These are phyloP conservation scores for Microtus montanus DNA, from an alignment of 2,113 vertebrate genomes.

Conservation along the genomic window DNA sequence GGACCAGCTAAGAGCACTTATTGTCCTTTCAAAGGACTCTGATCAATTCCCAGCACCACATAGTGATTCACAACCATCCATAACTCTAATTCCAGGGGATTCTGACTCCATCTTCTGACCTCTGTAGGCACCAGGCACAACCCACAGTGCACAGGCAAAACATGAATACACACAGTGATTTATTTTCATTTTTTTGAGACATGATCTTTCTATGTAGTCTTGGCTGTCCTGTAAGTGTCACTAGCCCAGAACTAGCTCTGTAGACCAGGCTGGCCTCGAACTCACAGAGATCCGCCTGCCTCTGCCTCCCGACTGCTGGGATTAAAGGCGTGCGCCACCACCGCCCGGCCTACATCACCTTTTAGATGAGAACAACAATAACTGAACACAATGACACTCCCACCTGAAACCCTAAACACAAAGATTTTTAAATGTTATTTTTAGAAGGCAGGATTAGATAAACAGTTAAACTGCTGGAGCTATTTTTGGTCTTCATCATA, in stretches of 20 bases:
- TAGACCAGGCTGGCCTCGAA: too few species aligned
- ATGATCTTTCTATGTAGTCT: not conserved
- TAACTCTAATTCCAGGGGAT: not conserved
- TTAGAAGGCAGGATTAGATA: constrained; percentile 29
- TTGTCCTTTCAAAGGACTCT: not conserved
- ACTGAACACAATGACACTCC: not conserved
- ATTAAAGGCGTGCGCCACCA: too few species aligned
- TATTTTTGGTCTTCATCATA: constrained; percentile 14
- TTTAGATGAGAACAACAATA: constrained; percentile 15
- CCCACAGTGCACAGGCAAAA: not conserved
- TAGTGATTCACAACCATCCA: not conserved
- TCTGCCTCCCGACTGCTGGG: too few species aligned
- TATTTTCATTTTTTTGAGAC: not conserved
- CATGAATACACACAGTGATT: not conserved
- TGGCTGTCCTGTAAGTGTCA: not conserved
- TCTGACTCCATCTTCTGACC: not conserved
- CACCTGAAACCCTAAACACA: not conserved
- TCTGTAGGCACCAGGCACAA: not conserved
- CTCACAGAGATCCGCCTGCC: too few species aligned
- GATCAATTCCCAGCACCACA: not conserved
- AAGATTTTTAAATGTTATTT: constrained; percentile 1
- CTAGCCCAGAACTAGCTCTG: not conserved
- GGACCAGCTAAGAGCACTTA: not conserved
- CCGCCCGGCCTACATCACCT: not conserved
- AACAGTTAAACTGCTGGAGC: constrained; percentile 2